Evolutionary conservation across 2,113 vertebrate species (phyloP).

Genomic region (Etheostoma cragini): DNA sequence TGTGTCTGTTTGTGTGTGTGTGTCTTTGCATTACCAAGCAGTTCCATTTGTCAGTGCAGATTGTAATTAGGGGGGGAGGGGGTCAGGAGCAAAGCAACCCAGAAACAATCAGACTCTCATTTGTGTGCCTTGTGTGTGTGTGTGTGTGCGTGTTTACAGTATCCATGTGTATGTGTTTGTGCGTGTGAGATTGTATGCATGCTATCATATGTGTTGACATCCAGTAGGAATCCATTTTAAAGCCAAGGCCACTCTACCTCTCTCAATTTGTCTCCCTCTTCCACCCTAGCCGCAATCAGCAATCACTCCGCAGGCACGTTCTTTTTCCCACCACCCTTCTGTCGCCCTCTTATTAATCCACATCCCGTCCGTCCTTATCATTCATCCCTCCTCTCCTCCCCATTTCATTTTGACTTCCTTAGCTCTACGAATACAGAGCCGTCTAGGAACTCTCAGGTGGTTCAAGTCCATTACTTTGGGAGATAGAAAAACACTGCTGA

Average conservation of each 20-base stretch:
- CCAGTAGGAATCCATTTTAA: constrained; percentile 43
- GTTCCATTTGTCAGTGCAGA: constrained; percentile 74
- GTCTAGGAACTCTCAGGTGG: constrained; percentile 80
- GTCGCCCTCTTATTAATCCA: constrained; percentile 57
- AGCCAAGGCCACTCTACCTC: constrained; percentile 43
- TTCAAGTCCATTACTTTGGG: constrained; percentile 84
- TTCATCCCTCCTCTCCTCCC: constrained; percentile 62
- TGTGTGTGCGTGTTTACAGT: constrained; percentile 9
- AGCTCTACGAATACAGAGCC: constrained; percentile 61
- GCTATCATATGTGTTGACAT: constrained; percentile 41
- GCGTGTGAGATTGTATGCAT: constrained; percentile 13
- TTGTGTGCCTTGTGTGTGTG: constrained; percentile 31
- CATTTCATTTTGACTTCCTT: constrained; percentile 69
- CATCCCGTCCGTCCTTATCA: constrained; percentile 68
- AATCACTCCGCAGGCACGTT: constrained; percentile 29
- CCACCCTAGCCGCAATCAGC: constrained; percentile 24
- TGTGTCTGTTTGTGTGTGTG: background rate
- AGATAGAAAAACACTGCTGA: constrained; percentile 83
- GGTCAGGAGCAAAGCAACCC: constrained; percentile 55
- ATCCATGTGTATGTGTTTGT: constrained; percentile 11
- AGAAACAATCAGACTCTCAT: constrained; percentile 76
- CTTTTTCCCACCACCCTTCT: constrained; percentile 21
- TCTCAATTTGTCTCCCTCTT: constrained; percentile 36
- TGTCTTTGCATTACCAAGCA: constrained; percentile 63
- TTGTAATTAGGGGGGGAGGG: constrained; percentile 68